These are phyloP conservation scores for Elanoides forficatus DNA, from an alignment of 2,113 vertebrate species.

Conservation along the genomic window DNA sequence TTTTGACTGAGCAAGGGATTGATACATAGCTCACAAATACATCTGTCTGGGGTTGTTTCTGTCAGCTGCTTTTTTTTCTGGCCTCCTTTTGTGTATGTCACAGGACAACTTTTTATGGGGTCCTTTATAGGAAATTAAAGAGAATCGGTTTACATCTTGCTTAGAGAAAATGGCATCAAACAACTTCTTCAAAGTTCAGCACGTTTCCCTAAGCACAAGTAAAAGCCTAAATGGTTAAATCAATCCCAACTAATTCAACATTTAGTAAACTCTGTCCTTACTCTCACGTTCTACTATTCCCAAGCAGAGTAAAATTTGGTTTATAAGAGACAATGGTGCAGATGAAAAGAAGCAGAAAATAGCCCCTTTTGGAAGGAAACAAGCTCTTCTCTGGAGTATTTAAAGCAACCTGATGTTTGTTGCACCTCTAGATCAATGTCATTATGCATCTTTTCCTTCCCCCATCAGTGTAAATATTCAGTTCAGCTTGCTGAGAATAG, in stretches of 20 bases:
- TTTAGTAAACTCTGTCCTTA: constrained; percentile 48
- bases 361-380: background rate
- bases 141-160: background rate
- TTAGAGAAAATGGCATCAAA: constrained; percentile 10
- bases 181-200: constrained; percentile 40
- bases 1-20: background rate
- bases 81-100: background rate
- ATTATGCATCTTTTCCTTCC: background rate
- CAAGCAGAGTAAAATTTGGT: constrained; percentile 16
- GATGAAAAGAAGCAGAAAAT: constrained; percentile 61
- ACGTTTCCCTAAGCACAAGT: background rate
- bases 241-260: background rate
- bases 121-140: constrained; percentile 3
- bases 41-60: background rate
- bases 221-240: constrained; percentile 26
- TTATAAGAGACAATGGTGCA: constrained; percentile 23
- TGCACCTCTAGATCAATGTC: background rate
- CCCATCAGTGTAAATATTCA: background rate
- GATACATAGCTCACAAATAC: background rate
- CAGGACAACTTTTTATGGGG: constrained; percentile 29
- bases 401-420: background rate
- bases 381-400: background rate
- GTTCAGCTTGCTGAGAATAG: background rate
- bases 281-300: constrained; percentile 46
- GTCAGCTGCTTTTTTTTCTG: background rate